Percentiles rank a stretch among this genome's conserved stretches.
These are phyloP conservation scores for Xerus rutilus DNA, from an alignment of 2,797 vertebrate genomes.

Conservation along the genomic window DNA sequence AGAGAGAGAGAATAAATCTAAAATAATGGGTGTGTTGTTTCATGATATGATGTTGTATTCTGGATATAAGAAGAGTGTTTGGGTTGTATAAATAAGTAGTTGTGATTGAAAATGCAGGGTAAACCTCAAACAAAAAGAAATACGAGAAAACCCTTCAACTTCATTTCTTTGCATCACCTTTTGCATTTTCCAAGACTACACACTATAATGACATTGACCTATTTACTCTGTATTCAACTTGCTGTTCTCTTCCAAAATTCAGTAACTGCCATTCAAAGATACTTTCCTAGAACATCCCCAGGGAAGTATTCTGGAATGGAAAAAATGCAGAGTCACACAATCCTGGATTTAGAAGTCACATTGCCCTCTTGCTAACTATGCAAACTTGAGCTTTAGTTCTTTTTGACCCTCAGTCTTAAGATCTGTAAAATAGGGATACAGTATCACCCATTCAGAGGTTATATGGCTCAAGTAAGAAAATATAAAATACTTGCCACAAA, in stretches of 20 bases:
- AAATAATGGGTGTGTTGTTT: background rate
- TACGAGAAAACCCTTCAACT: background rate
- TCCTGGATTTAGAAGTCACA: conserved; percentile 17
- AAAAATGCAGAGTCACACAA: background rate
- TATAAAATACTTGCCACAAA: background rate
- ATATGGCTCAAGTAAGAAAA: background rate
- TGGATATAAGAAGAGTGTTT: background rate
- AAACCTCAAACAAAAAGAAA: conserved; percentile 6
- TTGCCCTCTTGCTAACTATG: background rate
- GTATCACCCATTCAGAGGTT: background rate
- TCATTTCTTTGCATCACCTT: background rate
- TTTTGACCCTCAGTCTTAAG: conserved; percentile 50
- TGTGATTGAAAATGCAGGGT: background rate
- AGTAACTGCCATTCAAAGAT: background rate
- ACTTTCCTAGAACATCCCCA: conserved; percentile 11
- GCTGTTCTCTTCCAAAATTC: background rate
- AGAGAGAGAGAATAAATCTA: background rate
- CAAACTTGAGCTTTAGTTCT: background rate
- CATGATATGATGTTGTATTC: background rate
- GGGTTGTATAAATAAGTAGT: background rate
- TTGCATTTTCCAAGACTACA: background rate
- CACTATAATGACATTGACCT: background rate
- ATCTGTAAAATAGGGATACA: background rate
- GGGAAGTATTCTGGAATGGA: background rate
- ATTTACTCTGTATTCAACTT: conserved; percentile 16